phyloP scores from a whole-genome alignment of 2,113 vertebrate species.

The Crocuta crocuta region DNA sequence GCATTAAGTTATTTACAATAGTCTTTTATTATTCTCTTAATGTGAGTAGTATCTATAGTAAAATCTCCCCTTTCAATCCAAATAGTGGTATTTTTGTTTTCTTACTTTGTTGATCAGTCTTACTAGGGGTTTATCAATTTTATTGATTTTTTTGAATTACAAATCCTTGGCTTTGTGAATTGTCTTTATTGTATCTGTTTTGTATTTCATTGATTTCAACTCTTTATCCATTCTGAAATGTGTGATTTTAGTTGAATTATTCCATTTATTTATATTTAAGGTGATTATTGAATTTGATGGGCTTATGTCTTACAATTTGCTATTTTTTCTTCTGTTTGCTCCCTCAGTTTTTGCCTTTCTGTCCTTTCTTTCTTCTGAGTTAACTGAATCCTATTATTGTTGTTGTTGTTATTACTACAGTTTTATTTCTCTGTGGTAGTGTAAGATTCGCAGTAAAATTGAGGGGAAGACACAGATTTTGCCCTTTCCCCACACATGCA shows the following conservation, averaged over 20 bases:
- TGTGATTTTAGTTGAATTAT: constrained; percentile 43
- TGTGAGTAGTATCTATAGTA: background rate
- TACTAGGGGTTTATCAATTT: background rate
- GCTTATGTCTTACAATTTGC: background rate
- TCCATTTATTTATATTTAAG: constrained; percentile 31
- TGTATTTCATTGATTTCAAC: constrained; percentile 14
- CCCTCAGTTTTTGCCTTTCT: background rate
- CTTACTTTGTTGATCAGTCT: background rate
- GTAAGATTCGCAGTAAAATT: background rate
- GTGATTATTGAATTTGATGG: background rate
- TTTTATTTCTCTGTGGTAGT: background rate
- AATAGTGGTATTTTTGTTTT: constrained; percentile 17
- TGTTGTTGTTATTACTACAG: background rate
- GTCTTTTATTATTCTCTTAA: constrained; percentile 1
- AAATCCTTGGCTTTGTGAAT: background rate
- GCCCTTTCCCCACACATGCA: background rate
- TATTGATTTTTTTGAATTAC: constrained; percentile 18
- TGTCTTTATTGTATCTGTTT: background rate
- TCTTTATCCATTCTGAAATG: constrained; percentile 21
- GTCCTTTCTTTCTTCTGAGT: background rate
- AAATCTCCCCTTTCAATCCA: background rate
- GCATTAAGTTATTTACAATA: constrained; percentile 43
- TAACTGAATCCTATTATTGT: background rate
- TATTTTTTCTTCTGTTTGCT: background rate
- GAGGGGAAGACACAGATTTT: background rate